phyloP scores from a whole-genome alignment of 2,888 invertebrate species.

The Pseudoips prasinana region DNA sequence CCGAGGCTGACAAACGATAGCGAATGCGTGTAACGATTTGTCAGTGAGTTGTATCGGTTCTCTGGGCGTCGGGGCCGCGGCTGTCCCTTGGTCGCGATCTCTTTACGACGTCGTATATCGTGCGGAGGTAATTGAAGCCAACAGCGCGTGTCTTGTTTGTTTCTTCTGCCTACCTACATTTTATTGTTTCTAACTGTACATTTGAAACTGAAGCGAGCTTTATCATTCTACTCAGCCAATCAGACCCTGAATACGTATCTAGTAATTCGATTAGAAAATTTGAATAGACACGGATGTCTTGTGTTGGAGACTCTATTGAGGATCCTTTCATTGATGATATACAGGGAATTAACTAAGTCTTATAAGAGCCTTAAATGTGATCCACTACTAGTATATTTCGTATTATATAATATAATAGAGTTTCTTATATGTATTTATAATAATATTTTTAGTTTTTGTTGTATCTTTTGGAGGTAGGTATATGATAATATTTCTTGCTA shows the following conservation, averaged over 20 bases:
- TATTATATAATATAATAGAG: no score
- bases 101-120: constrained; percentile 49
- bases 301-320: no score
- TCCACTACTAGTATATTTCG: no score
- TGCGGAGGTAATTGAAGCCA: constrained; percentile 49
- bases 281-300: constrained; percentile 28
- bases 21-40: constrained; percentile 33
- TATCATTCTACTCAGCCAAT: constrained; percentile 22
- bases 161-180: constrained; percentile 44
- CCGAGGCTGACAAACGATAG: constrained; percentile 30
- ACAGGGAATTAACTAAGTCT: no score
- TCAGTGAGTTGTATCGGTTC: constrained; percentile 23
- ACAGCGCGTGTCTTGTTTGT: constrained; percentile 52
- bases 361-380: no score
- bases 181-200: constrained; percentile 43
- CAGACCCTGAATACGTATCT: constrained; percentile 5
- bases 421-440: no score
- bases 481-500: no score
- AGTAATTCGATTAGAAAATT: no score
- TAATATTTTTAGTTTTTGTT: no score
- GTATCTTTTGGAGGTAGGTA: no score
- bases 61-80: constrained; percentile 18
- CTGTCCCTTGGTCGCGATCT: constrained; percentile 23
- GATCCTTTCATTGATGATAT: no score
- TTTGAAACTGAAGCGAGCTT: constrained; percentile 35